A percentile compares a stretch with the other conserved stretches of the same genome.
Conservation (phyloP, 2,888 invertebrate species). For the Prenolepis imparis region DNA sequence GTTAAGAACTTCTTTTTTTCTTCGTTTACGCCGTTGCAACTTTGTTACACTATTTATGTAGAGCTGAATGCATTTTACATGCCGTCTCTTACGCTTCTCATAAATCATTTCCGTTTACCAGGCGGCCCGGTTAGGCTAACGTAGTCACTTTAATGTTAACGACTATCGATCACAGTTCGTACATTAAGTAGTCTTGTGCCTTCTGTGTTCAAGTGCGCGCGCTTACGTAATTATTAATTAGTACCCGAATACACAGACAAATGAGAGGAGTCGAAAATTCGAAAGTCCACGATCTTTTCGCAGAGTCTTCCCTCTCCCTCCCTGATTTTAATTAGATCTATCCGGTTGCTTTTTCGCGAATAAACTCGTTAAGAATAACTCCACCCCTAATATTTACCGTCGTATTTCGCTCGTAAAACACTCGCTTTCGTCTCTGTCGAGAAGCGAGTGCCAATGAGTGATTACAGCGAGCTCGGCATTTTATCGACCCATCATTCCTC, state of each 20-base stretch:
- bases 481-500: background rate
- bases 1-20: slow-evolving; percentile 43
- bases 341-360: slow-evolving; percentile 31
- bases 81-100: slow-evolving; percentile 51
- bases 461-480: slow-evolving; percentile 1
- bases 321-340: slow-evolving; percentile 38
- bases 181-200: slow-evolving; percentile 55
- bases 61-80: slow-evolving; percentile 40
- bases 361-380: slow-evolving; percentile 35
- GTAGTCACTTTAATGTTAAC: slow-evolving; percentile 68
- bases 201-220: slow-evolving; percentile 21
- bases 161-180: slow-evolving; percentile 67
- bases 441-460: slow-evolving; percentile 25
- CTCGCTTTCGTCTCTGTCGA: background rate
- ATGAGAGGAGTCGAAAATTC: slow-evolving; percentile 25
- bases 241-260: slow-evolving; percentile 44
- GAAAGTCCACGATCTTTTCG: background rate
- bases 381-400: background rate
- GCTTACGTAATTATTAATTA: slow-evolving; percentile 67
- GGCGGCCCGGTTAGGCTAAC: slow-evolving; percentile 52
- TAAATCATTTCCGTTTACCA: slow-evolving; percentile 66
- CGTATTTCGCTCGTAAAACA: background rate
- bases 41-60: slow-evolving; percentile 47
- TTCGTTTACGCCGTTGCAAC: slow-evolving; percentile 39
- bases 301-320: too few species aligned